Evolutionary conservation across 2,797 vertebrate species (phyloP), one percentile per base, ranked within the genome.

Genomic region (Rhabdophis nuchalis): DNA sequence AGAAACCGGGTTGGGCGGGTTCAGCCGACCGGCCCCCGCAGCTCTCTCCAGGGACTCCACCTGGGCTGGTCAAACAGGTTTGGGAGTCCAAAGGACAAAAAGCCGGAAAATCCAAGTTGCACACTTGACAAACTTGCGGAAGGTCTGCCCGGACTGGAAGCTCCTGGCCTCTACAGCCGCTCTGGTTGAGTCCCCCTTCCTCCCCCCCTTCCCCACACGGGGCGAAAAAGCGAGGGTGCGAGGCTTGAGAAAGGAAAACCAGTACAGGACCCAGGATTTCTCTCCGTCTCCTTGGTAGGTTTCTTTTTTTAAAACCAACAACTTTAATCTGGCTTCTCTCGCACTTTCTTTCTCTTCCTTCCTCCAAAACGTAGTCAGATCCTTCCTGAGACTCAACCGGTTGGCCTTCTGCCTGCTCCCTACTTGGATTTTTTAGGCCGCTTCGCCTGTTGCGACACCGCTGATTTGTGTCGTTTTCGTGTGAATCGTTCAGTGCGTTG

Each of bases 151-250:
- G 11, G 58, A 25, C 7, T 2, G 58, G 58, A 8, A 29, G 68
- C 36, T 72, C 14, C 7, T 32, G 50, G 72, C 16, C 41, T 4
- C 7, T n/a, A 16, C 11, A 41, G 41, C 36, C 8, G 5, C 16
- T 18, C 61, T 5, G 2, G 32, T 64, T 32, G 18, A 2, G 9
- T 0, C 46, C 41, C 86, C 27, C 56, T 7, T 18, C 41, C 12
- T 1, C 4, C 6, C 58, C 0, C 13, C 1, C 9, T 0, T 0
- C 7, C 1, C 56, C 57, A 58, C 61, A n/a, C 4, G 0, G 29
- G n/a, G 52, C 32, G 57, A 11, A 20, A n/a, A 57, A 23, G 14
- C 32, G 54, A 61, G 46, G 1, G 29, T 27, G 23, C 1, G 53
- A 46, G 16, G 36, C 1, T 27, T 18, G 54, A 27, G 12, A 52